Percentiles rank a stretch among this genome's conserved stretches.
Conservation (phyloP, 2,113 vertebrate species). For the Mastomys coucha region DNA sequence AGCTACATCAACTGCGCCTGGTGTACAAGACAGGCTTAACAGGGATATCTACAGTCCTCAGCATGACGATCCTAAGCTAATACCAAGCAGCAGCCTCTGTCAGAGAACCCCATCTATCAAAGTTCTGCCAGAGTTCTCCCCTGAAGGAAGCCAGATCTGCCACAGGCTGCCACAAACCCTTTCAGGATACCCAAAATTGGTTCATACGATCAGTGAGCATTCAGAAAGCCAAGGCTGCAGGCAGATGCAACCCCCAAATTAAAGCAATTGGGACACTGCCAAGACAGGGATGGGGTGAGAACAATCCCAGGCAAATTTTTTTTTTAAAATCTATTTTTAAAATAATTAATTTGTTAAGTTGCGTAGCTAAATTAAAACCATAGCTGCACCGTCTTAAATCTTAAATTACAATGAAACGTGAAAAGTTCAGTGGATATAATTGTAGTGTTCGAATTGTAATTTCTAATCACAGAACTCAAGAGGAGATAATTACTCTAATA, state of each 20-base stretch:
- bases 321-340: slow-evolving; percentile 46
- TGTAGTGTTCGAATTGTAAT: slow-evolving; percentile 50
- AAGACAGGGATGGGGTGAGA: accelerated
- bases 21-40: background rate
- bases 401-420: slow-evolving; percentile 32
- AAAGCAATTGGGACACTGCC: slow-evolving; percentile 25
- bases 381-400: background rate
- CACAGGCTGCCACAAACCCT: background rate
- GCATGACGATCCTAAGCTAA: background rate
- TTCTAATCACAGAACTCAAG: slow-evolving; percentile 54
- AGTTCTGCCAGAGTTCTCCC: background rate
- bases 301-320: background rate
- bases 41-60: background rate
- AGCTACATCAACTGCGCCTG: background rate
- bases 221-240: background rate
- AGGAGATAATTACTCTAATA: slow-evolving; percentile 60
- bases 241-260: background rate
- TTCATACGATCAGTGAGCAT: background rate
- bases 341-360: slow-evolving; percentile 44
- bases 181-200: background rate
- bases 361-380: slow-evolving; percentile 43
- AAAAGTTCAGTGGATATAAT: slow-evolving; percentile 66
- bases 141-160: background rate
- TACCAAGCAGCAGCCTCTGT: background rate
- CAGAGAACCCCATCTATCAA: background rate